Base-by-base conservation (phyloP, 2,888 invertebrate genomes). In the Drosophila dives region DNA sequence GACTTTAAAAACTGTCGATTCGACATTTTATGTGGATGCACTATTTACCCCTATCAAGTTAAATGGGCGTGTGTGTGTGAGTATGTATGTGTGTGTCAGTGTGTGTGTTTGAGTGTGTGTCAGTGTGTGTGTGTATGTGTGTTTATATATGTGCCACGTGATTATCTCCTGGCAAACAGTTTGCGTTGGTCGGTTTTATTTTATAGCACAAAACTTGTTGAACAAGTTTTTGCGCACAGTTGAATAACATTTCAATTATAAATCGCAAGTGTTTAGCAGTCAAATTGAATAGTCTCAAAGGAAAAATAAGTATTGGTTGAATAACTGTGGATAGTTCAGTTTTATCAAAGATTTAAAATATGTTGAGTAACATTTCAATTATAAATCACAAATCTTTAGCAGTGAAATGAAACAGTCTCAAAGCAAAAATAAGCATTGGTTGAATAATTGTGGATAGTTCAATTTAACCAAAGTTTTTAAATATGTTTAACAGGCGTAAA, bases 181-280 rank as follows among this genome's bases (percentile, higher is more conserved):
- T 66, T 72, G 65, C 38, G 55, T 45, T 78, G 70, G 40, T 32
- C n/a, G 40, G 32, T 58, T 58, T 48, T 12, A n/a, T 36, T 69
- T 65, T 60, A 34, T 48, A 20, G 33, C 56, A 48, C 42, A 42
- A 51, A 67, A 77, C 56, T 66, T 71, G 65, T 48, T 74, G 56
- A 72, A 75, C 80, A 77, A 86, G 73, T 83, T 87, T 72, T 32
- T 75, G 29, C 77, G 75, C 88, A 81, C 59, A 75, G 81, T 77
- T 84, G 75, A 56, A 60, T 79, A 60, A 77, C 36, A 83, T 85
- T 81, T 85, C 79, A 85, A 88, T 88, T 83, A 85, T 64, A 71
- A 72, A 74, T 58, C 45, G 48, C 36, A 48, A 59, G 40, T 58
- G 17, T 53, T 29, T 29, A 51, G 33, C 55, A 48, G 50, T 49